phyloP scores from a whole-genome alignment of 2,113 vertebrate genomes.

The Petrocephalus zakoni region DNA sequence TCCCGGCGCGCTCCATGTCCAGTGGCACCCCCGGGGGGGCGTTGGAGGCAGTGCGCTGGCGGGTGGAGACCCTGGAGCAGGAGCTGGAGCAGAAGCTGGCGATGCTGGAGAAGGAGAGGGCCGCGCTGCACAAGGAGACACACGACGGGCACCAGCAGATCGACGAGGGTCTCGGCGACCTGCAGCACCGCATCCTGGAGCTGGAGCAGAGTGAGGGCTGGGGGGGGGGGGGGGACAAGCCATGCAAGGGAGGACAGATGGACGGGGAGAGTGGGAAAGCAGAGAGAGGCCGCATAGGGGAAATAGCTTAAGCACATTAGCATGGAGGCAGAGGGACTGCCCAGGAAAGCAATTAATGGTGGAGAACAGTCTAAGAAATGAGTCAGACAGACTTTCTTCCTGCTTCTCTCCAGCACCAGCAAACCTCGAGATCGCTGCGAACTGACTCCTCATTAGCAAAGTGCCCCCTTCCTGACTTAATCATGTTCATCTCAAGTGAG shows the following conservation, averaged over 20 bases:
- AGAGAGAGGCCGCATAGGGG: not conserved
- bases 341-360: not conserved
- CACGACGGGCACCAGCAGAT: constrained; percentile 73
- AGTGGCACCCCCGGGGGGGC: not conserved
- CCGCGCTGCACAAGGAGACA: constrained; percentile 57
- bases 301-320: not conserved
- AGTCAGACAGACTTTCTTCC: not conserved
- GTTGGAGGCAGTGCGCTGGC: constrained; percentile 23
- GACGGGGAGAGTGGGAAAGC: not conserved
- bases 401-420: not conserved
- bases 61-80: constrained; percentile 74
- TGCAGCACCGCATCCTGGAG: constrained; percentile 74
- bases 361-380: not conserved
- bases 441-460: not conserved
- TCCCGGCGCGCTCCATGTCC: not conserved
- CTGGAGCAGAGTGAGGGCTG: constrained; percentile 77
- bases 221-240: not conserved
- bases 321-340: not conserved
- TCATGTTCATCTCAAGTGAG: not conserved
- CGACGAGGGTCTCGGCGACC: constrained; percentile 72
- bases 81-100: constrained; percentile 85
- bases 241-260: constrained; percentile 7
- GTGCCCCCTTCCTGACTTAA: not conserved
- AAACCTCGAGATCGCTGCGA: not conserved
- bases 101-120: constrained; percentile 83